Percentiles rank a stretch among this genome's conserved stretches.
phyloP scores from a whole-genome alignment of 2,113 vertebrate genomes.

The Garra rufa region DNA sequence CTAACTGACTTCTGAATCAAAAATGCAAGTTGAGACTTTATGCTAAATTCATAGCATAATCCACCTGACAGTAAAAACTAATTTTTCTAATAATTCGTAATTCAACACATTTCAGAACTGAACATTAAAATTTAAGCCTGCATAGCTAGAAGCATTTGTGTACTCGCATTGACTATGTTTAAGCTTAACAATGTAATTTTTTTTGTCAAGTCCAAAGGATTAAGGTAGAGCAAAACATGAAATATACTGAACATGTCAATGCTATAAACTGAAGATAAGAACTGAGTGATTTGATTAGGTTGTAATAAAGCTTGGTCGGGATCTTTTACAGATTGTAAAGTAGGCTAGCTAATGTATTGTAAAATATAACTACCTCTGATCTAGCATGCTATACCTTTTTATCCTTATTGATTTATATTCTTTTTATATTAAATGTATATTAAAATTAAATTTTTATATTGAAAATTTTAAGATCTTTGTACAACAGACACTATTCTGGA shows the following conservation, averaged over 20 bases:
- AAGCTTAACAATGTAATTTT: background rate
- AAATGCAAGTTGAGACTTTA: background rate
- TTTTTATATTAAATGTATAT: slow-evolving; percentile 77
- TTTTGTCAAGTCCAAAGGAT: background rate
- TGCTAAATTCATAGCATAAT: background rate
- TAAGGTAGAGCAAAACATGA: slow-evolving; percentile 4
- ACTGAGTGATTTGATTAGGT: slow-evolving; percentile 9
- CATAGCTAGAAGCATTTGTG: background rate
- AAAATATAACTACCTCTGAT: slow-evolving; percentile 85
- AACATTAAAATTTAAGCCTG: background rate
- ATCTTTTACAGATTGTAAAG: slow-evolving; percentile 64
- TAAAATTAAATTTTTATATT: slow-evolving; percentile 66
- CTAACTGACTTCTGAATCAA: background rate
- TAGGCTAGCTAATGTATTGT: slow-evolving; percentile 75
- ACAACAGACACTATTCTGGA: slow-evolving; percentile 75
- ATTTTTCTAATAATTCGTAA: background rate
- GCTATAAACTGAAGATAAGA: background rate
- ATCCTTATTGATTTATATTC: slow-evolving; percentile 68
- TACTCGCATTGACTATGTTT: background rate
- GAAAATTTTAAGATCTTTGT: slow-evolving; percentile 72
- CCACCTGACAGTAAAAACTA: background rate
- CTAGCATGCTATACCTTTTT: slow-evolving; percentile 75
- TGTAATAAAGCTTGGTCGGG: slow-evolving; percentile 54
- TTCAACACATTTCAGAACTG: background rate
- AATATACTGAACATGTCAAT: background rate